A percentile compares a stretch with the other conserved stretches of the same genome.
These are phyloP conservation scores for Acromyrmex charruanus DNA, from an alignment of 1,140 invertebrate species.

Conservation along the genomic window DNA sequence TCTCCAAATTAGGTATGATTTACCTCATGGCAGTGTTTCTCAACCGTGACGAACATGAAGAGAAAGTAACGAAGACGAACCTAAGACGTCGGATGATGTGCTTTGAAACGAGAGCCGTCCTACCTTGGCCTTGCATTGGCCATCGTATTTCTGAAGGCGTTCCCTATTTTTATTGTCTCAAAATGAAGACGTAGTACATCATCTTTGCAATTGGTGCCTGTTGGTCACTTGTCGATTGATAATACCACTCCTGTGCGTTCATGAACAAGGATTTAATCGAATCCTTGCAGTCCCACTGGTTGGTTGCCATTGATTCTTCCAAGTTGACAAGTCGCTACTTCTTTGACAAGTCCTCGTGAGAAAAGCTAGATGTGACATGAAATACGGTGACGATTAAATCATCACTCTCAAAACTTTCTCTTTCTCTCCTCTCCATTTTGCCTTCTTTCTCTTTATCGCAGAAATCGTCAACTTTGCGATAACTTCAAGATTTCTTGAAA, in stretches of 20 bases:
- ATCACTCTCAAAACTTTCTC: conserved; percentile 15
- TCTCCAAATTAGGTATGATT: conserved; percentile 84
- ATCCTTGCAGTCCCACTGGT: conserved; percentile 60
- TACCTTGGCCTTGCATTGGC: conserved; percentile 1
- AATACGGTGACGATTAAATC: conserved; percentile 57
- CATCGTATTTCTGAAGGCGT: neutral
- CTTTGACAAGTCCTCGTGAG: conserved; percentile 61
- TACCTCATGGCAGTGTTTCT: conserved; percentile 79
- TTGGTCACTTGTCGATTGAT: neutral
- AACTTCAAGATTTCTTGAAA: conserved; percentile 14
- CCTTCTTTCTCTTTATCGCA: neutral
- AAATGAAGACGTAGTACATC: neutral
- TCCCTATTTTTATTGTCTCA: neutral
- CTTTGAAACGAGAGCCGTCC: neutral
- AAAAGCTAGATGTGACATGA: neutral
- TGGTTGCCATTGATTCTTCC: conserved; percentile 75
- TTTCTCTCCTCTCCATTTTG: neutral
- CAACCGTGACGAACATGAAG: conserved; percentile 38
- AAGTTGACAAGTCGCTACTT: conserved; percentile 76
- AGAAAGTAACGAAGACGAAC: conserved; percentile 14
- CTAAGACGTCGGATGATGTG: neutral
- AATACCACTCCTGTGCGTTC: neutral
- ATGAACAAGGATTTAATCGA: conserved; percentile 37
- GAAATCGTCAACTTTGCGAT: neutral
- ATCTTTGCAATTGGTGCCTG: neutral